Evolutionary conservation across 2,797 vertebrate species (phyloP).

Genomic region (Alosa sapidissima): DNA sequence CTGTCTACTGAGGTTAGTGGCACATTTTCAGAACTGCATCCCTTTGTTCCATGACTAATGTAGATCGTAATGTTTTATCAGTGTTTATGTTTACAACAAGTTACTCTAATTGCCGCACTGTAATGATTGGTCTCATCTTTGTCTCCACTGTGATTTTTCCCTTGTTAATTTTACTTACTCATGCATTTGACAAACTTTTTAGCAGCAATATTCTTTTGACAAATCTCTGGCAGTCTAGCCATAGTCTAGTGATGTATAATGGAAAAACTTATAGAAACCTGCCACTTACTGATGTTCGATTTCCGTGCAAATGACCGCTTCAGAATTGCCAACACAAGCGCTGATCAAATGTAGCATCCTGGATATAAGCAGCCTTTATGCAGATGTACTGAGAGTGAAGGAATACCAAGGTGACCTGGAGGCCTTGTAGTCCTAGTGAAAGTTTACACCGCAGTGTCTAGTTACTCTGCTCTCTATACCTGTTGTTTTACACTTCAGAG

Average conservation of each 20-base stretch:
- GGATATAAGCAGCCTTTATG: neutral
- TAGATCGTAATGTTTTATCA: neutral
- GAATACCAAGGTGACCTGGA: neutral
- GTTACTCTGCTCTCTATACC: too few species aligned
- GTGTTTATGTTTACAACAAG: neutral
- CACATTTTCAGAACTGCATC: too few species aligned
- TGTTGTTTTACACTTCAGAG: neutral
- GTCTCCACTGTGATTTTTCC: too few species aligned
- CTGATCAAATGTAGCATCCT: neutral
- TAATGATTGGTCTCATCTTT: neutral
- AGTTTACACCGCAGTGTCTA: neutral
- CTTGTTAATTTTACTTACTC: neutral
- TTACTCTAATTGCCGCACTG: too few species aligned
- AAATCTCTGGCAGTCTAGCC: neutral
- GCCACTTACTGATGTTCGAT: neutral
- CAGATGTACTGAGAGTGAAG: neutral
- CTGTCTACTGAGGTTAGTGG: too few species aligned
- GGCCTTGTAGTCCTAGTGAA: too few species aligned
- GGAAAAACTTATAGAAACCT: neutral
- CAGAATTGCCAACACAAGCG: neutral
- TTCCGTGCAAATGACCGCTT: neutral
- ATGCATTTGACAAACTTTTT: neutral
- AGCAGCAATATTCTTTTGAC: neutral
- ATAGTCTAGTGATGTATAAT: neutral
- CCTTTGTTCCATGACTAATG: neutral